Evolutionary conservation across 2,113 vertebrate species (phyloP).

Genomic region (Trogon melanurus): DNA sequence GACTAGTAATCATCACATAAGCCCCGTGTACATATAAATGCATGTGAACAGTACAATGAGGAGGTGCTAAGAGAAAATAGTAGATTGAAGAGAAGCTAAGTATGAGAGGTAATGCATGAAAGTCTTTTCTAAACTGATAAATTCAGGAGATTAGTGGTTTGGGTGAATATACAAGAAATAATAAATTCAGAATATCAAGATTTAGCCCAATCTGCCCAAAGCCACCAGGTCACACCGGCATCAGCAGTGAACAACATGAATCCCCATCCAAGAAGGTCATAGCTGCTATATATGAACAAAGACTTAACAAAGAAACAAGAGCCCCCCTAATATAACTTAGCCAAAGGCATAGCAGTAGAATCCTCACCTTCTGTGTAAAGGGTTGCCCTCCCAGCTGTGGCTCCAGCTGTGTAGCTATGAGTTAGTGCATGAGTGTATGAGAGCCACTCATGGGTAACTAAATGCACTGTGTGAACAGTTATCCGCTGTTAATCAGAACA

Average conservation of each 20-base stretch:
- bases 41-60: background rate
- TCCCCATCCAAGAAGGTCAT: background rate
- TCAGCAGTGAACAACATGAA: background rate
- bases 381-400: background rate
- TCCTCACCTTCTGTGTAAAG: background rate
- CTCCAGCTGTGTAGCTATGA: background rate
- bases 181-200: background rate
- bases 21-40: rapidly evolving
- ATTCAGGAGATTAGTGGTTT: background rate
- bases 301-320: background rate
- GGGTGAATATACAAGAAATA: background rate
- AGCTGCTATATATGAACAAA: background rate
- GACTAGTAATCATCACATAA: background rate
- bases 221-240: background rate
- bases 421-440: background rate
- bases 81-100: background rate
- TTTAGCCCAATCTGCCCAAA: background rate
- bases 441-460: background rate
- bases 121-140: background rate
- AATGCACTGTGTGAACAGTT: background rate
- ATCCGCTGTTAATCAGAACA: background rate
- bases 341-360: background rate
- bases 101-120: background rate
- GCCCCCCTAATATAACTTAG: background rate
- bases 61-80: background rate